phyloP scores from a whole-genome alignment of 2,888 invertebrate genomes.

The Calephelis perditalis region DNA sequence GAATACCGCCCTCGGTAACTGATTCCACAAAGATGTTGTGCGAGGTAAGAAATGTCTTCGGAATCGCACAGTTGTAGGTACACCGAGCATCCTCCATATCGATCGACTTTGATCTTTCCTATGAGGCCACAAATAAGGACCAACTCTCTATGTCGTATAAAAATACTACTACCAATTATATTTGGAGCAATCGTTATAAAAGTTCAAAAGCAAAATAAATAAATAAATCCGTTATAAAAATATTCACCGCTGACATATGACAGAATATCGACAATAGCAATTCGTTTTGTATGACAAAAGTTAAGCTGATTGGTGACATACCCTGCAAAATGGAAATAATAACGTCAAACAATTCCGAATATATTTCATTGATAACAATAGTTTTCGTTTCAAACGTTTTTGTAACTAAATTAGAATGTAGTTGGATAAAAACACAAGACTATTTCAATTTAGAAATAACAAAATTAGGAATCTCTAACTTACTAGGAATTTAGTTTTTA shows the following conservation, averaged over 20 bases:
- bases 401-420: background rate
- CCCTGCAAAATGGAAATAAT: constrained; percentile 22
- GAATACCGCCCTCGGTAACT: no score
- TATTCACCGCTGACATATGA: constrained; percentile 44
- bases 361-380: background rate
- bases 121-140: no score
- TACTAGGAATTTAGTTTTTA: no score
- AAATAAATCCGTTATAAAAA: constrained; percentile 53
- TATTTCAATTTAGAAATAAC: no score
- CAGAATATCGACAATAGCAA: constrained; percentile 27
- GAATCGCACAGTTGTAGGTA: no score
- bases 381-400: constrained; percentile 1
- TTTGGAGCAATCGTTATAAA: constrained; percentile 36
- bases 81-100: no score
- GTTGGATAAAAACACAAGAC: no score
- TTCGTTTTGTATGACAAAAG: constrained; percentile 31
- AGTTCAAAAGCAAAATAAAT: constrained; percentile 40
- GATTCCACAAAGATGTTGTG: no score
- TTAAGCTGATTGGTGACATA: constrained; percentile 32
- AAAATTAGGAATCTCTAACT: no score
- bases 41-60: no score
- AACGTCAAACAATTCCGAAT: constrained; percentile 20
- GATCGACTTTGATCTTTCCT: no score
- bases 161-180: constrained; percentile 15
- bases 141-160: no score